Evolutionary conservation across 2,888 invertebrate genomes (phyloP).

Genomic region (Volucella inanis): DNA sequence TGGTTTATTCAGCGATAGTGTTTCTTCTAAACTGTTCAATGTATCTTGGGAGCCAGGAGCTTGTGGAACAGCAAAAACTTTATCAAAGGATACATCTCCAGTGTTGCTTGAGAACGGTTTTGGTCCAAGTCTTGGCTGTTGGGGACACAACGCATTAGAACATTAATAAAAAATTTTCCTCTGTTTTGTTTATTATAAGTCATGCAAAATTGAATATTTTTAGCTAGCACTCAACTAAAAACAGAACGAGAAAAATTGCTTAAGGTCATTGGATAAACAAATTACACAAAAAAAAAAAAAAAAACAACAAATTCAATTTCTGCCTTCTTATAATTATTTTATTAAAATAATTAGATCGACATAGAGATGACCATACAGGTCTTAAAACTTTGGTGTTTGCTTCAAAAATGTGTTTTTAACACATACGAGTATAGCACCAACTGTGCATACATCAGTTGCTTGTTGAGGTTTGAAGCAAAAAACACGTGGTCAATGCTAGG

Average conservation of each 20-base stretch:
- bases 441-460: too few relatives aligned
- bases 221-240: conserved; percentile 3
- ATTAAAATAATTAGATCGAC: not conserved
- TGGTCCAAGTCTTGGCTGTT: conserved; percentile 92
- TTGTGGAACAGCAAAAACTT: conserved; percentile 91
- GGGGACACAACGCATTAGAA: conserved; percentile 74
- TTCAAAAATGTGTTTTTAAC: too few relatives aligned
- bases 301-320: not conserved
- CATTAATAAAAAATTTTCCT: not conserved
- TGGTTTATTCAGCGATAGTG: conserved; percentile 76
- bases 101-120: conserved; percentile 93
- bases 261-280: not conserved
- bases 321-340: too few relatives aligned
- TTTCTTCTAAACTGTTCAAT: conserved; percentile 48
- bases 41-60: conserved; percentile 85
- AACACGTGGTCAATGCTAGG: too few relatives aligned
- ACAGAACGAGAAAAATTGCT: not conserved
- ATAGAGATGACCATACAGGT: too few relatives aligned
- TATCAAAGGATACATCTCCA: conserved; percentile 91
- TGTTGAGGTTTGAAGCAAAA: too few relatives aligned
- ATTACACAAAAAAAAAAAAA: not conserved
- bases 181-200: not conserved
- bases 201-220: conserved; percentile 32
- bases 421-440: too few relatives aligned
- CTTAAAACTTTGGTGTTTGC: too few relatives aligned